Evolutionary conservation across 1,140 invertebrate species (phyloP).

Genomic region (Atta colombica): DNA sequence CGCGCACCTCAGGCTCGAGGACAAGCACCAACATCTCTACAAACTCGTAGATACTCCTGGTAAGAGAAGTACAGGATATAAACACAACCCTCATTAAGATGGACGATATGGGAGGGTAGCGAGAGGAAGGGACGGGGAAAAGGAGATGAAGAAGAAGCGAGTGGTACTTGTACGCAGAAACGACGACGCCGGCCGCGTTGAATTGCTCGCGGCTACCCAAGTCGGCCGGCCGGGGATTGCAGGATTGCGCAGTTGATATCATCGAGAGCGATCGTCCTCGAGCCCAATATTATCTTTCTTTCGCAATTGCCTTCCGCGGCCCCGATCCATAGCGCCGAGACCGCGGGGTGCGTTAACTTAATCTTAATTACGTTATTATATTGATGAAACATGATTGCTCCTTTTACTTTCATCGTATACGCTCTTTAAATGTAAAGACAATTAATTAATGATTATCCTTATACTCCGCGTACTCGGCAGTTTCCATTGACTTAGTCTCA

Average conservation of each 20-base stretch:
- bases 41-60: constrained; percentile 69
- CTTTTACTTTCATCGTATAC: constrained; percentile 71
- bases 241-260: constrained; percentile 46
- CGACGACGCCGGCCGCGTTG: constrained; percentile 53
- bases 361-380: constrained; percentile 72
- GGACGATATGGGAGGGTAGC: constrained; percentile 60
- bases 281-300: constrained; percentile 84
- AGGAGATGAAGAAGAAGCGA: constrained; percentile 40
- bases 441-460: constrained; percentile 60
- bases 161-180: constrained; percentile 59
- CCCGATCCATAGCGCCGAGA: constrained; percentile 44
- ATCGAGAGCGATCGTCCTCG: constrained; percentile 83
- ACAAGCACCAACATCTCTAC: constrained; percentile 82
- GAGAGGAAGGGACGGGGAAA: not conserved
- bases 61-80: constrained; percentile 74
- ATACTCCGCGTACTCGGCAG: constrained; percentile 71
- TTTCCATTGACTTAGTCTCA: constrained; percentile 83
- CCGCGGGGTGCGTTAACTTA: constrained; percentile 67
- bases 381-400: constrained; percentile 67
- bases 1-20: constrained; percentile 86
- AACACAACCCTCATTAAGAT: constrained; percentile 79
- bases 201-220: constrained; percentile 60
- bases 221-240: constrained; percentile 42
- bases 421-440: constrained; percentile 62
- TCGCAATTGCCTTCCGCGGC: constrained; percentile 55